These are phyloP conservation scores for Melinaea marsaeus DNA, from an alignment of 2,888 invertebrate species.

Conservation along the genomic window DNA sequence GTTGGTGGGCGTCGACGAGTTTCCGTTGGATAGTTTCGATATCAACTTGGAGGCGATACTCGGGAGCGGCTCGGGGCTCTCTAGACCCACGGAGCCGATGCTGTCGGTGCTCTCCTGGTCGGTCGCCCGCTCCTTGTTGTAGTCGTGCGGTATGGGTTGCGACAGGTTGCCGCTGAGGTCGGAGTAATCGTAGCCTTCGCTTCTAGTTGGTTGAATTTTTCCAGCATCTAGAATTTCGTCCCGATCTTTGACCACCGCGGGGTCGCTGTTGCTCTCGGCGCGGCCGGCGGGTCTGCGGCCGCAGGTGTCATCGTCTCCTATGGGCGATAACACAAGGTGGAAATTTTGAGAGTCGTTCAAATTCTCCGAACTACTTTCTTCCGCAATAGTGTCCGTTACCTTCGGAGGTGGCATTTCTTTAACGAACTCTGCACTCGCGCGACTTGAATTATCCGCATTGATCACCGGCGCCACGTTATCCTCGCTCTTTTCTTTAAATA, in stretches of 20 bases:
- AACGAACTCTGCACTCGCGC: constrained; percentile 53
- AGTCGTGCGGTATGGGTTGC: constrained; percentile 47
- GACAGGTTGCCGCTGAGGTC: constrained; percentile 50
- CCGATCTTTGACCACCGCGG: constrained; percentile 50
- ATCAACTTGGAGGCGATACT: constrained; percentile 64
- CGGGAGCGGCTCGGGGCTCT: constrained; percentile 60
- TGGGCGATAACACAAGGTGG: constrained; percentile 59
- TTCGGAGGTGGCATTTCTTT: constrained; percentile 47
- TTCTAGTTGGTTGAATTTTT: constrained; percentile 48
- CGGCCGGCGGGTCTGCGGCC: constrained; percentile 35
- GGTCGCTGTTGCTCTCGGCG: constrained; percentile 52
- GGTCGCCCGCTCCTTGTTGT: constrained; percentile 51
- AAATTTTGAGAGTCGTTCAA: constrained; percentile 68
- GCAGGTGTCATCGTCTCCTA: constrained; percentile 35
- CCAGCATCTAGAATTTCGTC: constrained; percentile 48
- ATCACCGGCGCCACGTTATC: constrained; percentile 31
- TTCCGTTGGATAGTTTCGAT: constrained; percentile 69
- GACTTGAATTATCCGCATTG: constrained; percentile 41
- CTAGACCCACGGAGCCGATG: constrained; percentile 53
- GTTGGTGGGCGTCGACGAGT: constrained; percentile 69
- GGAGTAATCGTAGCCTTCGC: constrained; percentile 55
- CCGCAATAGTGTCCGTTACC: constrained; percentile 50
- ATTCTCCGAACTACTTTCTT: constrained; percentile 49
- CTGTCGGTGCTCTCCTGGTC: constrained; percentile 71
- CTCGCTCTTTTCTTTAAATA: constrained; percentile 35